These are phyloP conservation scores for Colletes gigas DNA, from an alignment of 1,140 invertebrate genomes.

Conservation along the genomic window DNA sequence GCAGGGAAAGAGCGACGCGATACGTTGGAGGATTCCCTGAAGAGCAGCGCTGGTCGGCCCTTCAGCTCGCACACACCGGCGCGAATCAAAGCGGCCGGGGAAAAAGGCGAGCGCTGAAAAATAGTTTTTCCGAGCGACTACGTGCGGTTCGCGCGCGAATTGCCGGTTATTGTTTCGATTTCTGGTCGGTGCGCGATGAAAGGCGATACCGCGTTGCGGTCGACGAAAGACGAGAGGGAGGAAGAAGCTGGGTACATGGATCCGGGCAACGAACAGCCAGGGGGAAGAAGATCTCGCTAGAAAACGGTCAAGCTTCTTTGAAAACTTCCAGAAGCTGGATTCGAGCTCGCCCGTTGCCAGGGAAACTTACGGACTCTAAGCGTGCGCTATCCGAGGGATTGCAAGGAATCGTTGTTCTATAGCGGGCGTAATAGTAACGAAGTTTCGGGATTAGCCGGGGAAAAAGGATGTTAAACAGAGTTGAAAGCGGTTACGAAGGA, in stretches of 20 bases:
- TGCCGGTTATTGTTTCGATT: conserved; percentile 37
- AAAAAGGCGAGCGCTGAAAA: conserved; percentile 21
- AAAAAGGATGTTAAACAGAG: conserved; percentile 25
- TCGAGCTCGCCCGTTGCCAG: neutral
- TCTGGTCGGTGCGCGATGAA: neutral
- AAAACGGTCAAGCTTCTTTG: conserved; percentile 30
- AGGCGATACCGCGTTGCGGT: conserved; percentile 3
- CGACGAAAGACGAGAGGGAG: neutral
- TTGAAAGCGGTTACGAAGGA: conserved; percentile 11
- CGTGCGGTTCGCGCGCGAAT: conserved; percentile 6
- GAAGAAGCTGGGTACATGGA: neutral
- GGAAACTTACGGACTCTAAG: conserved; percentile 11
- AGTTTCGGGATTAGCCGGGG: conserved; percentile 20
- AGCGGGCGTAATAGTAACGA: conserved; percentile 5
- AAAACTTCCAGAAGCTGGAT: conserved; percentile 9
- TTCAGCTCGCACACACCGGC: conserved; percentile 40
- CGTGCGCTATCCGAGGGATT: conserved; percentile 13
- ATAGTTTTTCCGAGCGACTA: conserved; percentile 32
- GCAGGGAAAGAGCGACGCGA: neutral
- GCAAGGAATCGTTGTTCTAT: conserved; percentile 21
- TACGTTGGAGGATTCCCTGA: conserved; percentile 23
- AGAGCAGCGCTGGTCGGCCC: conserved; percentile 1
- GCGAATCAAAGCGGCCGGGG: conserved; percentile 18
- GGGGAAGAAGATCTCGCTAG: neutral
- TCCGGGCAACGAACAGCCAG: neutral